A percentile compares a stretch with the other conserved stretches of the same genome.
phyloP scores from a whole-genome alignment of 2,113 vertebrate species.

The Entomyzon cyanotis region DNA sequence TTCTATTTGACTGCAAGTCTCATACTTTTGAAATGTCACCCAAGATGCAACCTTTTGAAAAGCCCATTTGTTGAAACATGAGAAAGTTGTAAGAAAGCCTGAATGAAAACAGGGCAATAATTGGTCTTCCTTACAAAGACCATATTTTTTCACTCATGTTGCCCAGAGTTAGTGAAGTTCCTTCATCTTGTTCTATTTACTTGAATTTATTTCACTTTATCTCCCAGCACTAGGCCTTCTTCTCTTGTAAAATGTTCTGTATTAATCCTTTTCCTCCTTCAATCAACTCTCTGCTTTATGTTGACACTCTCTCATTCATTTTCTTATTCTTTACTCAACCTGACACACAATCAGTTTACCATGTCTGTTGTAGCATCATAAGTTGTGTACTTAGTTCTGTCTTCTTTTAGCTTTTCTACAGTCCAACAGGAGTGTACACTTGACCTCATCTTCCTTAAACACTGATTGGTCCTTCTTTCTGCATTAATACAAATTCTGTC shows the following conservation, averaged over 20 bases:
- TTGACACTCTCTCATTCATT: background rate
- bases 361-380: background rate
- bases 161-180: background rate
- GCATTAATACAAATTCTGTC: background rate
- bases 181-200: background rate
- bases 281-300: background rate
- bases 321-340: background rate
- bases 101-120: background rate
- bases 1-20: background rate
- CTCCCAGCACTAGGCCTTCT: background rate
- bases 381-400: background rate
- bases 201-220: background rate
- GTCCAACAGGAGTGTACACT: background rate
- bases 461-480: background rate
- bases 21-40: background rate
- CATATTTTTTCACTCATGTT: background rate
- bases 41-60: background rate
- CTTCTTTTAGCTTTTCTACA: background rate
- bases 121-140: background rate
- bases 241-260: background rate
- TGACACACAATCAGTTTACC: background rate
- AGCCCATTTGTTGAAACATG: background rate
- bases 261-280: background rate
- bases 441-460: background rate
- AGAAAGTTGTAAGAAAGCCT: background rate